A percentile compares a stretch with the other conserved stretches of the same genome.
phyloP scores from a whole-genome alignment of 1,140 invertebrate species.

The Lordiphosa clarofinis region DNA sequence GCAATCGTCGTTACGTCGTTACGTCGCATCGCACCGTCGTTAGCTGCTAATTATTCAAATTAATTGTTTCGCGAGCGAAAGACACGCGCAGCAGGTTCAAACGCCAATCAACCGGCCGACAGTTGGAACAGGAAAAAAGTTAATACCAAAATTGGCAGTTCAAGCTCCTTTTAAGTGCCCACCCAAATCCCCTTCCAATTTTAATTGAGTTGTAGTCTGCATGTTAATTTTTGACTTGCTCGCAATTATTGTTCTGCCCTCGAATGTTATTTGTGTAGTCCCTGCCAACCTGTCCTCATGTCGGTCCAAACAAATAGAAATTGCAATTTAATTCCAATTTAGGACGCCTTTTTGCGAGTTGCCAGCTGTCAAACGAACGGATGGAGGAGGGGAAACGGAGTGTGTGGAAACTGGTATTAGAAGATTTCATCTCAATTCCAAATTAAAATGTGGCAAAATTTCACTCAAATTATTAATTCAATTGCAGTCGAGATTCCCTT shows the following conservation, averaged over 20 bases:
- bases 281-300: slow-evolving; percentile 22
- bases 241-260: slow-evolving; percentile 27
- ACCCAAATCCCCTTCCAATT: neutral
- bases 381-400: no score
- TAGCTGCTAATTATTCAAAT: slow-evolving; percentile 78
- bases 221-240: slow-evolving; percentile 51
- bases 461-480: no score
- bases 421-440: no score
- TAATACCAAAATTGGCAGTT: slow-evolving; percentile 11
- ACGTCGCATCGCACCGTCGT: no score
- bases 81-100: slow-evolving; percentile 73
- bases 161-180: neutral
- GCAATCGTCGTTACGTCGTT: no score
- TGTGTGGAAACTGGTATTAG: no score
- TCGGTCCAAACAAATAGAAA: slow-evolving; percentile 66
- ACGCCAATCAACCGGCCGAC: slow-evolving; percentile 63
- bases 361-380: no score
- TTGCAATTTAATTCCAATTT: slow-evolving; percentile 66
- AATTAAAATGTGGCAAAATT: no score
- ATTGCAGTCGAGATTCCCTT: slow-evolving; percentile 4
- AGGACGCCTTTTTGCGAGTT: no score
- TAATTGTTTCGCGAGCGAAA: slow-evolving; percentile 62
- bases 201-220: slow-evolving; percentile 47
- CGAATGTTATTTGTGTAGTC: slow-evolving; percentile 7
- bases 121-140: slow-evolving; percentile 12